A percentile compares a stretch with the other conserved stretches of the same genome.
Evolutionary conservation across 2,113 vertebrate species (phyloP).

Genomic region (Callopanchax toddi): DNA sequence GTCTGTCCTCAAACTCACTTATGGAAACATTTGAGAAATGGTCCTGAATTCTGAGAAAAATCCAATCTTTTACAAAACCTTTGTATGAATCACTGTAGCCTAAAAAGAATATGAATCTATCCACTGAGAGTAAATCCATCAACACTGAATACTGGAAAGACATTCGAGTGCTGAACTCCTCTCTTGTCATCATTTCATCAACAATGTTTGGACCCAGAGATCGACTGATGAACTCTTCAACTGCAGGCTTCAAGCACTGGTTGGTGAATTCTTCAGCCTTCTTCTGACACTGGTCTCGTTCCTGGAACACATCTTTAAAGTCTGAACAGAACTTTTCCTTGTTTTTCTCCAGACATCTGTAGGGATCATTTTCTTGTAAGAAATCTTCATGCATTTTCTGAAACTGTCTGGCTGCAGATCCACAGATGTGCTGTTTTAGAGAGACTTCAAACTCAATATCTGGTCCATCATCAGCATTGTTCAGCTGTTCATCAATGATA

Average conservation of each 20-base stretch:
- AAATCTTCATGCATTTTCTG: constrained; percentile 61
- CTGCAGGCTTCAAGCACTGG: constrained; percentile 54
- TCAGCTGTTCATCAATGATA: constrained; percentile 39
- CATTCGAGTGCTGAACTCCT: constrained; percentile 46
- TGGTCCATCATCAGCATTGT: accelerated
- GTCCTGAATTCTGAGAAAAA: constrained; percentile 8
- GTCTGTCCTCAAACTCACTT: constrained; percentile 31
- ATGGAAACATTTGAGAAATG: constrained; percentile 2
- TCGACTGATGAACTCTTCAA: constrained; percentile 36
- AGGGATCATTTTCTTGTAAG: constrained; percentile 55
- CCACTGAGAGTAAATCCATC: constrained; percentile 39
- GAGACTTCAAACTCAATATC: constrained; percentile 35
- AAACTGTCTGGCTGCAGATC: constrained; percentile 39
- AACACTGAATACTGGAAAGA: constrained; percentile 57
- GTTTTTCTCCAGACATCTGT: constrained; percentile 24
- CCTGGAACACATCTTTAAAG: constrained; percentile 65
- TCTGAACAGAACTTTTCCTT: constrained; percentile 31
- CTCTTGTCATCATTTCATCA: constrained; percentile 40
- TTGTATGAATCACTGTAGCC: constrained; percentile 43
- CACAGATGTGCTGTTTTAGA: constrained; percentile 72
- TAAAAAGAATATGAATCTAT: background rate
- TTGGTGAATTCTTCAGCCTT: constrained; percentile 69
- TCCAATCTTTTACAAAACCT: constrained; percentile 35
- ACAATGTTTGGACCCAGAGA: constrained; percentile 61
- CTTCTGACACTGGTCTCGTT: constrained; percentile 69